Evolutionary conservation across 2,888 invertebrate genomes (phyloP).

Genomic region (Conops quadrifasciatus): DNA sequence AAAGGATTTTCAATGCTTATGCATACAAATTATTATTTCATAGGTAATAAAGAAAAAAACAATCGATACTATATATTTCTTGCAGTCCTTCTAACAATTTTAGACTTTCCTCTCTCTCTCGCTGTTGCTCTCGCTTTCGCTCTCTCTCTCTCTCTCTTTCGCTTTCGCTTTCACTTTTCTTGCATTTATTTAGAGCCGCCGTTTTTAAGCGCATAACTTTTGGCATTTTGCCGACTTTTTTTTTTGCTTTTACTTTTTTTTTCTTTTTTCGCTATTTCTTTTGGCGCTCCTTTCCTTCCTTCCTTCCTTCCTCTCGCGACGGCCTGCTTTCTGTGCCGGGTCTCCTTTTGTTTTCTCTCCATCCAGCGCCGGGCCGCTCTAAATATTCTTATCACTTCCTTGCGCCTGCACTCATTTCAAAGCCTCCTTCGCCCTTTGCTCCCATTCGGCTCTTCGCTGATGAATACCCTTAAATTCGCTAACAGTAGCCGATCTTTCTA

Average conservation of each 20-base stretch:
- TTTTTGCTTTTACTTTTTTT: too few species aligned
- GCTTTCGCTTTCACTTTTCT: not conserved
- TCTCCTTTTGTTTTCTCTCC: not conserved
- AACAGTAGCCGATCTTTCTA: slow-evolving; percentile 61
- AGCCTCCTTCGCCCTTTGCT: slow-evolving; percentile 77
- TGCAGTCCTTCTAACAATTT: not conserved
- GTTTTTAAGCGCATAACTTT: too few species aligned
- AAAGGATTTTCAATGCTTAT: slow-evolving; percentile 25
- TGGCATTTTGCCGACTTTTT: too few species aligned
- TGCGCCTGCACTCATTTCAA: slow-evolving; percentile 51
- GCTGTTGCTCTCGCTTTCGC: slow-evolving; percentile 23
- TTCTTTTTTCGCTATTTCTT: too few species aligned
- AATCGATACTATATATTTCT: not conserved
- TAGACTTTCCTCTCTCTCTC: not conserved
- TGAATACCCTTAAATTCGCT: slow-evolving; percentile 75
- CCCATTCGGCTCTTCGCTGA: slow-evolving; percentile 81
- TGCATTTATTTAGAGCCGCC: not conserved
- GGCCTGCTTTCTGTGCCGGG: too few species aligned
- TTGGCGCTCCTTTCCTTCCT: too few species aligned
- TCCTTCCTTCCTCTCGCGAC: too few species aligned
- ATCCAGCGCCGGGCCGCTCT: not conserved
- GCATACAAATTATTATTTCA: slow-evolving; percentile 30
- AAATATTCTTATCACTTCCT: too few species aligned
- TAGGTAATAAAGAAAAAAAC: slow-evolving; percentile 12
- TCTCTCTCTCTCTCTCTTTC: not conserved